Base-by-base conservation (phyloP, 2,888 invertebrate species). In the Amphipoea lucens region DNA sequence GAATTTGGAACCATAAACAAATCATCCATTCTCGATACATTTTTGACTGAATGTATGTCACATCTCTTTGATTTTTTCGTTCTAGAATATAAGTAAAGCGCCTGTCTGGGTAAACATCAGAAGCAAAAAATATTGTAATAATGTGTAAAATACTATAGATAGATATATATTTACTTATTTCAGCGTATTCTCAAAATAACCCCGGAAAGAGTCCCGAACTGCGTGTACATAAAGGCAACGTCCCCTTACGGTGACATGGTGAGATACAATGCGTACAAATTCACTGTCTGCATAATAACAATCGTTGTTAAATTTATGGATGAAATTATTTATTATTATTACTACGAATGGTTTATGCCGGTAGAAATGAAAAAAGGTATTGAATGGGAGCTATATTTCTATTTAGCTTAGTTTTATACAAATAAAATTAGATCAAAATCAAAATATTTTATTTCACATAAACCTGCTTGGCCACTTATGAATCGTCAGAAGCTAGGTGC, bases 271-370 rank as follows among this genome's bases (percentile, higher is more conserved):
- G 42, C 82, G 1, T 82, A 81, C 63, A 90, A 90, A 69, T 91
- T 92, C 74, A 84, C 87, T 9, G 80, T 92, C 23, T 91, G 92
- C 70, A 6, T 91, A 1, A 75, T 87, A 40, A 71, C 23, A 7
- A n/a, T 90, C 12, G n/a, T 84, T 0, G 81, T 90, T n/a, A 82
- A 79, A 12, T 87, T 88, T 40, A 36, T n/a, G 2, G 84, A 74
- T 0, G 0, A 3, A 0, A 62, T 69, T 2, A 67, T 11, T 20
- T 11, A 57, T 0, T 84, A 86, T 72, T 74, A 65, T 45, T 92
- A 85, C 69, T 92, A 88, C 66, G 91, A 92, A 57, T 92, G 92
- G 91, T 92, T 84, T 74, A 54, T 91, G 2, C 91, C 91, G 0
- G 84, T 90, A 17, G 86, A 89, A 78, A 88, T 91, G 87, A 84